A percentile compares a stretch with the other conserved stretches of the same genome.
Conservation (phyloP, 2,797 vertebrate species). For the Manis pentadactyla region DNA sequence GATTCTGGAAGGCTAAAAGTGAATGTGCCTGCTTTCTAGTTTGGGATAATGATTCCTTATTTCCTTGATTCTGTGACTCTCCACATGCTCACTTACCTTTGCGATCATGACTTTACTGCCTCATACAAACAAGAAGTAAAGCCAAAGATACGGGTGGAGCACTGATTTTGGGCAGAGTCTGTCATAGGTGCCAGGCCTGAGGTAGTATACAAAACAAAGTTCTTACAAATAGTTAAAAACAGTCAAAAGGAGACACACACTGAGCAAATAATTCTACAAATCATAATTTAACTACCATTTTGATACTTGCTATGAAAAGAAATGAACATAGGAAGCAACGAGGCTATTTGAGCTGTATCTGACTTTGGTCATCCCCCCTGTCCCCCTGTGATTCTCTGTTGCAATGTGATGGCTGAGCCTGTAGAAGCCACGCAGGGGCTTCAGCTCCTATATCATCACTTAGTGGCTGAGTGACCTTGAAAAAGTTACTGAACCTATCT, state of each 20-base stretch:
- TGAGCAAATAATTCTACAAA: background rate
- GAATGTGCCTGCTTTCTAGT: background rate
- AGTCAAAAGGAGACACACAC: background rate
- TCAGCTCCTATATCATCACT: background rate
- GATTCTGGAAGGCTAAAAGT: background rate
- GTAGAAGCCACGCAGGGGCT: background rate
- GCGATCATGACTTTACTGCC: background rate
- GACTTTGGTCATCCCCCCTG: fast-evolving
- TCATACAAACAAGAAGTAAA: background rate
- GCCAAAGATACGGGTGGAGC: background rate
- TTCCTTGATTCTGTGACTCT: background rate
- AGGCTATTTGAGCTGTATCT: background rate
- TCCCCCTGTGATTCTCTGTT: fast-evolving
- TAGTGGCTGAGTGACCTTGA: background rate
- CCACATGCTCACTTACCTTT: background rate
- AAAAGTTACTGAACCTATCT: background rate
- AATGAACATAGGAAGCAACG: fast-evolving
- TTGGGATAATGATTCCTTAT: background rate
- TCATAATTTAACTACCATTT: background rate
- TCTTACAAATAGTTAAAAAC: background rate
- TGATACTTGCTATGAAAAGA: background rate
- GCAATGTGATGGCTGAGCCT: background rate
- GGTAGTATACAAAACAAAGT: background rate
- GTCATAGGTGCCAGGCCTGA: background rate
- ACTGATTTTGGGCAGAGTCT: fast-evolving